Conservation (phyloP, 2,113 vertebrate genomes). For the Arothron firmamentum region DNA sequence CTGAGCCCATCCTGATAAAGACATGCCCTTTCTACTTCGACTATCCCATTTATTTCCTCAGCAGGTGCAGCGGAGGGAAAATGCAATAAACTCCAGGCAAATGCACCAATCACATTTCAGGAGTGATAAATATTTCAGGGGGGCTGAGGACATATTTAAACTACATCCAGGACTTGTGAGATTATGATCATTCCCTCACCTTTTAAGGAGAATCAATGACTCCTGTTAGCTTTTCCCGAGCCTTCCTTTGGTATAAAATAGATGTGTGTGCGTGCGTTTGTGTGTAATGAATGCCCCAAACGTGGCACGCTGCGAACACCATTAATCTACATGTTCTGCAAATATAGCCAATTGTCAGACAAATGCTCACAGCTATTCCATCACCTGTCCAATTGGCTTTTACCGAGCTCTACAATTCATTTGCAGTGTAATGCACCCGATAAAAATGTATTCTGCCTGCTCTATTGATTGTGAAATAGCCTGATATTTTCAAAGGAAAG, state of each 20-base stretch:
- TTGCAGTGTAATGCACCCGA: constrained; percentile 73
- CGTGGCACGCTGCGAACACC: constrained; percentile 61
- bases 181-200: constrained; percentile 71
- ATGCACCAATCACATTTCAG: constrained; percentile 70
- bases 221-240: constrained; percentile 64
- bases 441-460: constrained; percentile 72
- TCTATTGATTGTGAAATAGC: constrained; percentile 77
- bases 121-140: constrained; percentile 77
- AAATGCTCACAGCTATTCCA: constrained; percentile 73
- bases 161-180: constrained; percentile 64
- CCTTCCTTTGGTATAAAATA: constrained; percentile 56
- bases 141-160: constrained; percentile 74
- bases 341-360: constrained; percentile 79
- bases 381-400: constrained; percentile 76
- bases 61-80: constrained; percentile 48
- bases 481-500: constrained; percentile 66
- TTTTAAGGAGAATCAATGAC: constrained; percentile 81
- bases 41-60: constrained; percentile 61
- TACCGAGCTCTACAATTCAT: constrained; percentile 73
- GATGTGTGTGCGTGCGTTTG: constrained; percentile 17
- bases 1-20: constrained; percentile 74
- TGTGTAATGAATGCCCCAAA: constrained; percentile 70
- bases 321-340: constrained; percentile 83
- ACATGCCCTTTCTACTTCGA: constrained; percentile 47
- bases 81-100: constrained; percentile 68